A percentile compares a stretch with the other conserved stretches of the same genome.
phyloP scores from a whole-genome alignment of 2,113 vertebrate genomes.

The Tragelaphus strepsiceros region DNA sequence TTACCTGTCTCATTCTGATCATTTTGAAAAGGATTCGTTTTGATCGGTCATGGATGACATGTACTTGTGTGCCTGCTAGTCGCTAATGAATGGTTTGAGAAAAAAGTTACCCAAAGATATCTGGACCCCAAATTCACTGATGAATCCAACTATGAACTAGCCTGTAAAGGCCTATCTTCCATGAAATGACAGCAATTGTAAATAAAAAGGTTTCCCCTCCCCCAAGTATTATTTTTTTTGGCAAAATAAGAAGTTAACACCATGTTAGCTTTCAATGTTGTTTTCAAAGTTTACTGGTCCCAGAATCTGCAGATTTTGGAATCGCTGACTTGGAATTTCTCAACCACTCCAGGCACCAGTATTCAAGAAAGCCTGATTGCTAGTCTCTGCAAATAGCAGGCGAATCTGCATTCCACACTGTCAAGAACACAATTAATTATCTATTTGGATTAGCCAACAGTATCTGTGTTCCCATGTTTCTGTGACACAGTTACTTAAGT shows the following conservation, averaged over 20 bases:
- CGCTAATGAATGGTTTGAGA: background rate
- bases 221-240: background rate
- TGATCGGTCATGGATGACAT: background rate
- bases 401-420: constrained; percentile 51
- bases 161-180: background rate
- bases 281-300: constrained; percentile 3
- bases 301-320: background rate
- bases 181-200: background rate
- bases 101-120: background rate
- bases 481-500: constrained; percentile 42
- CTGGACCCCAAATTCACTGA: background rate
- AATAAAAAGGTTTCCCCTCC: background rate
- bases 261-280: background rate
- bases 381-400: constrained; percentile 30
- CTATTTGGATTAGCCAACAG: constrained; percentile 50
- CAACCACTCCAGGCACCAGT: background rate
- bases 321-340: background rate
- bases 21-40: background rate
- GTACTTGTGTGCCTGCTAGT: background rate
- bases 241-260: constrained; percentile 20
- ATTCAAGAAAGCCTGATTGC: background rate
- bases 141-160: constrained; percentile 2
- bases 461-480: constrained; percentile 29
- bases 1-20: background rate
- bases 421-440: constrained; percentile 44